phyloP scores from a whole-genome alignment of 2,113 vertebrate genomes.

The Drymodes brunneopygia region DNA sequence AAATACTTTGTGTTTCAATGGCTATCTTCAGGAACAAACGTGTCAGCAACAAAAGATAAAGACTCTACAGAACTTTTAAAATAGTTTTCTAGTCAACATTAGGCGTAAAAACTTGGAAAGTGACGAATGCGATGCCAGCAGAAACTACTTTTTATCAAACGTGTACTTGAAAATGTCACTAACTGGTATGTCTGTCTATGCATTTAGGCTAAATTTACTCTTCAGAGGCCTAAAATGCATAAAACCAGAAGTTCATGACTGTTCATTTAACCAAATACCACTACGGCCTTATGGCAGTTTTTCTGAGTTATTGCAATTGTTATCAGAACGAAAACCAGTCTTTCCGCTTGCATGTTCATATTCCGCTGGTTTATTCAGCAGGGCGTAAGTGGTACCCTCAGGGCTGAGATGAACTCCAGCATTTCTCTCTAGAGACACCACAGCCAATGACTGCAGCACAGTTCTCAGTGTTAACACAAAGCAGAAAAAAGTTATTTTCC shows the following conservation, averaged over 20 bases:
- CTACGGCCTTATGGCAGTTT: background rate
- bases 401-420: background rate
- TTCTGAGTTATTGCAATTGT: background rate
- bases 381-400: background rate
- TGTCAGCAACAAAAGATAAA: background rate
- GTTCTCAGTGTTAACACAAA: background rate
- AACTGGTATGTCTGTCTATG: background rate
- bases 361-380: background rate
- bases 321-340: background rate
- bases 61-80: background rate
- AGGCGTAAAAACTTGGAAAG: background rate
- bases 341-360: background rate
- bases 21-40: background rate
- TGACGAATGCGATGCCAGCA: accelerated
- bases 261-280: background rate
- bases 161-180: background rate
- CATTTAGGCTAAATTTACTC: background rate
- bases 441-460: background rate
- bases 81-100: background rate
- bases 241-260: background rate
- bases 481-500: background rate
- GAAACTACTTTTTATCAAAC: background rate
- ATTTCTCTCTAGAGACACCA: background rate
- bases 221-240: background rate
- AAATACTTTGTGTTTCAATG: background rate